Conservation (phyloP, 2,797 vertebrate species). For the Sebastes taczanowskii region DNA sequence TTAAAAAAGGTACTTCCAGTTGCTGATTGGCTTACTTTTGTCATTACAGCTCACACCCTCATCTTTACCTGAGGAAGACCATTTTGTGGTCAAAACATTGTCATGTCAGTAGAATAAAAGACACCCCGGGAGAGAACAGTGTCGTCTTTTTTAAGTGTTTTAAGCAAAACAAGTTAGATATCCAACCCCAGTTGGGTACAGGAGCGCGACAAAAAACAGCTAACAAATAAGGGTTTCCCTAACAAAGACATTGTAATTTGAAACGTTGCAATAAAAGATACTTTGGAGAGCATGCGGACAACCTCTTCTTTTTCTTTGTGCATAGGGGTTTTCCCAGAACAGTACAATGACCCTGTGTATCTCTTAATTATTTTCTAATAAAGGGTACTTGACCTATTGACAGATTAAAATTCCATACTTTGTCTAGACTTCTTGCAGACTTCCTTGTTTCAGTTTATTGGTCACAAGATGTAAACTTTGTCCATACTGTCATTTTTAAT, state of each 20-base stretch:
- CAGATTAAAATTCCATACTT: slow-evolving; percentile 16
- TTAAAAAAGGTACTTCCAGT: neutral
- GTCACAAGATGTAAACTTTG: neutral
- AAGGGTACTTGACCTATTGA: neutral
- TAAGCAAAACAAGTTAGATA: neutral
- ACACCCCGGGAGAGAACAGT: neutral
- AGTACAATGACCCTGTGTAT: neutral
- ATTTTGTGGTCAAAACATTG: neutral
- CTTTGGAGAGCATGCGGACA: neutral
- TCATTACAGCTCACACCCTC: neutral
- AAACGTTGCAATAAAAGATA: neutral
- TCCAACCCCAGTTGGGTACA: neutral
- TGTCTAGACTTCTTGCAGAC: neutral
- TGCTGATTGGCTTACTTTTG: neutral
- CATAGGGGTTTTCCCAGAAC: slow-evolving; percentile 1
- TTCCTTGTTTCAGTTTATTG: neutral
- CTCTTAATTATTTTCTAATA: neutral
- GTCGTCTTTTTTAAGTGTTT: neutral
- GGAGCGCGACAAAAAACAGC: neutral
- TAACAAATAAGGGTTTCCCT: neutral
- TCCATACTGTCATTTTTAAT: neutral
- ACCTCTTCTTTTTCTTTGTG: neutral
- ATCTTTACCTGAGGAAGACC: neutral
- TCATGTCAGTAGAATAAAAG: neutral
- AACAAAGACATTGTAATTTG: neutral